Evolutionary conservation across 2,113 vertebrate species (phyloP).

Genomic region (Fulica atra): DNA sequence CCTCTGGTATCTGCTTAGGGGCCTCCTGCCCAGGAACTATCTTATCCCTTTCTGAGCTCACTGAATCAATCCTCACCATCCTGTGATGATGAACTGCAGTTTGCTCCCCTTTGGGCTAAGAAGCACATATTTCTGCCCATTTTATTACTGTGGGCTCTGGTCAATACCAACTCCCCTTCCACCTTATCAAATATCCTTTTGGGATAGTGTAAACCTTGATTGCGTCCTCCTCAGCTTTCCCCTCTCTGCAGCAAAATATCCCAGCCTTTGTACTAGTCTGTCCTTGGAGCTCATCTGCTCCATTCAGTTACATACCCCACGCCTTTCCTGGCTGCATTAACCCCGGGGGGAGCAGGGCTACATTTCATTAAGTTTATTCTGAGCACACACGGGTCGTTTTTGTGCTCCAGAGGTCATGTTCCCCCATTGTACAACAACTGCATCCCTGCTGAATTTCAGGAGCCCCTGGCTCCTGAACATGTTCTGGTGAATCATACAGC

Average conservation of each 20-base stretch:
- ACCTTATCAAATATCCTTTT: not conserved
- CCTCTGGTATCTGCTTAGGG: fast-evolving
- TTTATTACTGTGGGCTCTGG: not conserved
- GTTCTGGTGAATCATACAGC: not conserved
- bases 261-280: not conserved
- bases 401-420: not conserved
- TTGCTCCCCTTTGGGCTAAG: not conserved
- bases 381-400: not conserved
- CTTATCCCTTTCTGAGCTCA: not conserved
- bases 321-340: not conserved
- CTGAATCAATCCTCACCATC: not conserved
- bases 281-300: not conserved
- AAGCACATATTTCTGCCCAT: not conserved
- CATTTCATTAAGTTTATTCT: not conserved
- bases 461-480: not conserved
- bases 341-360: not conserved
- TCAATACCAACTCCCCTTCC: not conserved
- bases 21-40: not conserved
- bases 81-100: not conserved
- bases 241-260: not conserved
- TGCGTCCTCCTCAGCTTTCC: not conserved
- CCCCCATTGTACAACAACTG: not conserved
- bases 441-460: not conserved
- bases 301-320: not conserved
- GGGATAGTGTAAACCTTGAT: not conserved